These are phyloP conservation scores for Falco concolor DNA, from an alignment of 2,797 vertebrate genomes.

Conservation along the genomic window DNA sequence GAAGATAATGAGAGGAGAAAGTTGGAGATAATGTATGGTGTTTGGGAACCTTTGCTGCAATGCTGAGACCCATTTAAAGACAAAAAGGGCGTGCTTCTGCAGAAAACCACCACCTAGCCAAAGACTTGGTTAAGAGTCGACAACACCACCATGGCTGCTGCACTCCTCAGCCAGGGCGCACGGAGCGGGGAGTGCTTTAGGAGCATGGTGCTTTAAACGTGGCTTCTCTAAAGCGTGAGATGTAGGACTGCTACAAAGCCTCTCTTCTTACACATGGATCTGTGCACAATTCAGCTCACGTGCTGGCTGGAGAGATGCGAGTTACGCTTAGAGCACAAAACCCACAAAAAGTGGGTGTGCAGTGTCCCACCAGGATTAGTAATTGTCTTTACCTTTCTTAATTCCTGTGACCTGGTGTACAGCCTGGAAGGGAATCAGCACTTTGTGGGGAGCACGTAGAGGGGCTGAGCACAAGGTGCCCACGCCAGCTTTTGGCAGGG, in stretches of 20 bases:
- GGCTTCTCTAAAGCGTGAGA: constrained; percentile 37
- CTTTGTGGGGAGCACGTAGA: background rate
- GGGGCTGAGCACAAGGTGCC: background rate
- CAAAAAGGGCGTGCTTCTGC: background rate
- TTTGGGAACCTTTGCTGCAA: constrained; percentile 34
- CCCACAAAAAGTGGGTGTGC: background rate
- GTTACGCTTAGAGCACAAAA: background rate
- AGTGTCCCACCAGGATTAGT: background rate
- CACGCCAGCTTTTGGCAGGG: too few species aligned
- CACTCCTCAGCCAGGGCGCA: background rate
- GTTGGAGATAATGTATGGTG: background rate
- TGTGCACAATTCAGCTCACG: constrained; percentile 5
- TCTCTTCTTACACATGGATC: constrained; percentile 27
- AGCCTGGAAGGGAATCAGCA: background rate
- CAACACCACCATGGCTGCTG: constrained; percentile 10
- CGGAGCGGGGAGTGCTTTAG: constrained; percentile 28
- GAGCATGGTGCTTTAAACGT: constrained; percentile 33
- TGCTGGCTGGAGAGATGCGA: constrained; percentile 41
- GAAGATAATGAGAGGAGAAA: background rate
- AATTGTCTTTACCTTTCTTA: background rate
- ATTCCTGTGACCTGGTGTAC: background rate
- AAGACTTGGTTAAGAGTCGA: constrained; percentile 21
- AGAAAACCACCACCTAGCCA: constrained; percentile 6
- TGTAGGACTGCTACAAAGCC: constrained; percentile 42
- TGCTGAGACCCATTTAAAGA: background rate